A percentile compares a stretch with the other conserved stretches of the same genome.
phyloP scores from a whole-genome alignment of 2,888 invertebrate genomes.

The Mongoloraphidia duomilia region DNA sequence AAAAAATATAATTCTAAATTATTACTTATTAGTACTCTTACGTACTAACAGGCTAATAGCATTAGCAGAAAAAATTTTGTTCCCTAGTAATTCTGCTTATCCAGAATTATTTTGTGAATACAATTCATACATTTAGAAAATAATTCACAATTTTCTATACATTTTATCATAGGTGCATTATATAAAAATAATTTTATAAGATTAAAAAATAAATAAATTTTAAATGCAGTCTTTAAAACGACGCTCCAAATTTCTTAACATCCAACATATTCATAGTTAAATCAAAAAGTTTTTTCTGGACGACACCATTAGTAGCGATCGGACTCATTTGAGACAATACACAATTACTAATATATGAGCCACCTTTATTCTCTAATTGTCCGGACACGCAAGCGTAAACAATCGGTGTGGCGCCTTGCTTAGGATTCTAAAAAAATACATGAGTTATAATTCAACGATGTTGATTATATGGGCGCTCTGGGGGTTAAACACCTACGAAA shows the following conservation, averaged over 20 bases:
- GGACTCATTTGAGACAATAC: constrained; percentile 38
- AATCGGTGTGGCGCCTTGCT: constrained; percentile 65
- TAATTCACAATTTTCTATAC: too few relatives aligned
- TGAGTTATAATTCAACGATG: constrained; percentile 1
- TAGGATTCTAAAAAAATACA: constrained; percentile 43
- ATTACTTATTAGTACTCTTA: too few relatives aligned
- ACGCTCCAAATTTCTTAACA: constrained; percentile 34
- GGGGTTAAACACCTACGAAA: not conserved
- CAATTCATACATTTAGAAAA: too few relatives aligned
- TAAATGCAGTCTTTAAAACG: too few relatives aligned
- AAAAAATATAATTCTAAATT: too few relatives aligned
- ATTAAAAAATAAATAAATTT: too few relatives aligned
- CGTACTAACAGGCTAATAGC: too few relatives aligned
- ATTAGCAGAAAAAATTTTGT: too few relatives aligned
- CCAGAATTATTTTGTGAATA: too few relatives aligned
- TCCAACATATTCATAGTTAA: constrained; percentile 46
- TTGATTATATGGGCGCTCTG: constrained; percentile 2
- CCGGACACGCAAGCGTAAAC: constrained; percentile 62
- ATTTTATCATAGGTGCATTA: too few relatives aligned
- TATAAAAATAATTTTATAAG: too few relatives aligned
- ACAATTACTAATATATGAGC: constrained; percentile 72
- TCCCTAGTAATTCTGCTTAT: too few relatives aligned
- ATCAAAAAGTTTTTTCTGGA: constrained; percentile 54
- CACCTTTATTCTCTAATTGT: constrained; percentile 57
- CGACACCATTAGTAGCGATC: constrained; percentile 38